Evolutionary conservation across 2,888 invertebrate genomes (phyloP).

Genomic region (Malthinus flaveolus): DNA sequence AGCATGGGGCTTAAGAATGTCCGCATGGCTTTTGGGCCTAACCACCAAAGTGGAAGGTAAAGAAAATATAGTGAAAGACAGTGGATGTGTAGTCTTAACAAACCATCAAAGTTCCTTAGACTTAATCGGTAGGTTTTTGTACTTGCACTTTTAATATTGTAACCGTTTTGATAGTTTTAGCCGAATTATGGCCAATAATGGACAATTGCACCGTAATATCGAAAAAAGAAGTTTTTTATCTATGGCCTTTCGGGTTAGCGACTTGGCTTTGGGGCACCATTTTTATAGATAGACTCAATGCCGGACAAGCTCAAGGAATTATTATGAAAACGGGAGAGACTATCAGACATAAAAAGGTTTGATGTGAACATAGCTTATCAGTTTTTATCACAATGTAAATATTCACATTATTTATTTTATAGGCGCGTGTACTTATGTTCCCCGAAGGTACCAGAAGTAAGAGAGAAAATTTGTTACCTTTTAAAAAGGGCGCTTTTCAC

Average conservation of each 20-base stretch:
- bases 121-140: slow-evolving; percentile 66
- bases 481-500: slow-evolving; percentile 96
- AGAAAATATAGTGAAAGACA: slow-evolving; percentile 73
- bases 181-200: slow-evolving; percentile 82
- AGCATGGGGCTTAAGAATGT: slow-evolving; percentile 64
- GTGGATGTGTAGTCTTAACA: slow-evolving; percentile 78
- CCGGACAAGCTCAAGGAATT: slow-evolving; percentile 69
- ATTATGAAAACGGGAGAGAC: slow-evolving; percentile 73
- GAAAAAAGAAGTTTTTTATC: slow-evolving; percentile 80
- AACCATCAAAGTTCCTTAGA: slow-evolving; percentile 91
- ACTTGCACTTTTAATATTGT: background rate
- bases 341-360: slow-evolving; percentile 67
- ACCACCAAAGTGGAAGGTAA: slow-evolving; percentile 73
- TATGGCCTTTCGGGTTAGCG: slow-evolving; percentile 83
- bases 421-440: slow-evolving; percentile 75
- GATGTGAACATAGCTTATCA: slow-evolving; percentile 10
- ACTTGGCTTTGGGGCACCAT: slow-evolving; percentile 88
- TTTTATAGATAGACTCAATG: slow-evolving; percentile 80
- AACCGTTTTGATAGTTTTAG: slow-evolving; percentile 59
- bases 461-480: slow-evolving; percentile 78
- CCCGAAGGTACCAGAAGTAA: slow-evolving; percentile 91
- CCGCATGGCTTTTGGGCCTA: slow-evolving; percentile 65
- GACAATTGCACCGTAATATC: slow-evolving; percentile 80
- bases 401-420: slow-evolving; percentile 9
- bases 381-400: background rate